Evolutionary conservation across 2,113 vertebrate species (phyloP).

Genomic region (Pao palembangensis): DNA sequence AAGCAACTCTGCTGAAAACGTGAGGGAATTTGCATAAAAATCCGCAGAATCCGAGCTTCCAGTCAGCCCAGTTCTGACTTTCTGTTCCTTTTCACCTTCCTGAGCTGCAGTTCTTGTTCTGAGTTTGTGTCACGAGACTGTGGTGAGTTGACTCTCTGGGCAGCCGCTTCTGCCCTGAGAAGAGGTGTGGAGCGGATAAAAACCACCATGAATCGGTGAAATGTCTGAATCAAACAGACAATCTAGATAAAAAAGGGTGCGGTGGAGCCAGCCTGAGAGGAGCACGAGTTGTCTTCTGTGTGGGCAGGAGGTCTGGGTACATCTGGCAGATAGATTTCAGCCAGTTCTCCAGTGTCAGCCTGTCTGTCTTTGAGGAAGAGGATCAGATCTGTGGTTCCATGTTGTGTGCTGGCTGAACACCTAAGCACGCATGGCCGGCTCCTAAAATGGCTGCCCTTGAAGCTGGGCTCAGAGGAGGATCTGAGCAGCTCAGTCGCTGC

Average conservation of each 20-base stretch:
- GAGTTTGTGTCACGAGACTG: too few relatives aligned
- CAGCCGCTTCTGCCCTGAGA: too few relatives aligned
- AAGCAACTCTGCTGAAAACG: slow-evolving; percentile 9
- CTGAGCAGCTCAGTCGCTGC: slow-evolving; percentile 87
- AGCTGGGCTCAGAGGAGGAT: slow-evolving; percentile 84
- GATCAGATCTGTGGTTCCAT: slow-evolving; percentile 89
- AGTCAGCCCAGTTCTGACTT: too few relatives aligned
- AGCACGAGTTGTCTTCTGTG: slow-evolving; percentile 62
- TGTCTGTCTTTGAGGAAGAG: slow-evolving; percentile 76
- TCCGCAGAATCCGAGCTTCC: too few relatives aligned
- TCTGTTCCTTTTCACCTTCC: slow-evolving; percentile 37
- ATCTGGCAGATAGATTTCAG: slow-evolving; percentile 80
- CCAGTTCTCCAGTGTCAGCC: slow-evolving; percentile 76
- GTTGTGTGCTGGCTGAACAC: slow-evolving; percentile 84
- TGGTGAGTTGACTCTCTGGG: too few relatives aligned
- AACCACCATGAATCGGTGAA: too few relatives aligned
- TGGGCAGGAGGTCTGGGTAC: slow-evolving; percentile 61
- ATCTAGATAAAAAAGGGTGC: slow-evolving; percentile 19
- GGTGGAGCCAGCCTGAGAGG: slow-evolving; percentile 48
- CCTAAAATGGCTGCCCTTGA: slow-evolving; percentile 97
- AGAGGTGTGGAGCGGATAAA: too few relatives aligned
- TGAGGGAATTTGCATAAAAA: slow-evolving; percentile 20
- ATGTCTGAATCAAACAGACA: neutral
- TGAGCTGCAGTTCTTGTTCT: slow-evolving; percentile 41
- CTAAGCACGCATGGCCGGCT: slow-evolving; percentile 76